These are phyloP conservation scores for Schlechtendalia chinensis DNA, from an alignment of 1,140 invertebrate species.

Conservation along the genomic window DNA sequence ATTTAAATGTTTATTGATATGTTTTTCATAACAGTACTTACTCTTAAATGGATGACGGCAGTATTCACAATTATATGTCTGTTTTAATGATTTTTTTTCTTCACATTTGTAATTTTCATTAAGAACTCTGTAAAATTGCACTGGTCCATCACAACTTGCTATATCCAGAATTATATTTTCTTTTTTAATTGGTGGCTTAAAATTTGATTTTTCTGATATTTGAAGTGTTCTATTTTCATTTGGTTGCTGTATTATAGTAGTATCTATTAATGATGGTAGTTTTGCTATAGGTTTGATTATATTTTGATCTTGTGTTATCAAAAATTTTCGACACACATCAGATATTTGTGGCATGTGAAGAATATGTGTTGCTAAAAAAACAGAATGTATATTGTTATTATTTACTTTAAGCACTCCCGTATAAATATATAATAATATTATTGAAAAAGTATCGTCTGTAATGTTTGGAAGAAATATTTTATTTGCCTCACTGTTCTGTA, in stretches of 20 bases:
- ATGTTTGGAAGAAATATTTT: constrained; percentile 62
- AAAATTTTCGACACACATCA: constrained; percentile 64
- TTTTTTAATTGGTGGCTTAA: constrained; percentile 15
- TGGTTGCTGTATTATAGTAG: constrained; percentile 14
- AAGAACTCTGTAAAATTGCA: constrained; percentile 74
- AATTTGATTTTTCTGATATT: constrained; percentile 42
- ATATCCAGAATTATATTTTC: constrained; percentile 71
- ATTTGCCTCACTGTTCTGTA: constrained; percentile 54
- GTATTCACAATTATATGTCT: constrained; percentile 63
- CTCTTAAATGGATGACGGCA: constrained; percentile 80
- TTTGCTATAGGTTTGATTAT: constrained; percentile 39
- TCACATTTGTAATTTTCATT: constrained; percentile 68
- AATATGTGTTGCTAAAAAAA: constrained; percentile 70
- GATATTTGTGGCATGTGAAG: constrained; percentile 73
- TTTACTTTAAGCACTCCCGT: constrained; percentile 71
- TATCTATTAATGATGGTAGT: constrained; percentile 1
- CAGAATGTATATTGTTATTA: constrained; percentile 70
- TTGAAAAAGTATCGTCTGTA: constrained; percentile 69
- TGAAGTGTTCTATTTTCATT: constrained; percentile 41
- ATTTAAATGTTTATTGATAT: constrained; percentile 23
- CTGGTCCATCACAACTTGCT: constrained; percentile 83
- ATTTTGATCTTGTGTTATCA: constrained; percentile 14
- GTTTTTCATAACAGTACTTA: constrained; percentile 71
- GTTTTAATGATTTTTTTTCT: constrained; percentile 39
- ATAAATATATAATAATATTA: constrained; percentile 74